Conservation (phyloP, 2,888 invertebrate genomes). For the Amblyjoppa proteus region DNA sequence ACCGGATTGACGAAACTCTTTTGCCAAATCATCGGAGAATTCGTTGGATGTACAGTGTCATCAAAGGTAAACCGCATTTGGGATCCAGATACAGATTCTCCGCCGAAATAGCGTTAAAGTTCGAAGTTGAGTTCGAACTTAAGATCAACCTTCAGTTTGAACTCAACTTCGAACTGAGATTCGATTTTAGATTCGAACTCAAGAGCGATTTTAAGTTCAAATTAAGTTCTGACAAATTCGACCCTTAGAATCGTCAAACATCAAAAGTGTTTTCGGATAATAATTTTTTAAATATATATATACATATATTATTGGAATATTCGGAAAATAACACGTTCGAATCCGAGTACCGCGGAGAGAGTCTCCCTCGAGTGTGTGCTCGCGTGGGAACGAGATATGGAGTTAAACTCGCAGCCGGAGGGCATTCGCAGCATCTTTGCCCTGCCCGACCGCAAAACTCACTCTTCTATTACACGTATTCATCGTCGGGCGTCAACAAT, state of each 20-base stretch:
- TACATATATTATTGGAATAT: background rate
- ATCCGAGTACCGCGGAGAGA: conserved; percentile 21
- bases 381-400: conserved; percentile 14
- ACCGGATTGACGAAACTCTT: too few relatives aligned
- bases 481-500: conserved; percentile 55
- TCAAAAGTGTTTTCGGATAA: conserved; percentile 38
- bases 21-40: too few relatives aligned
- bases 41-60: too few relatives aligned
- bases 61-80: too few relatives aligned
- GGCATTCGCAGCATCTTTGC: conserved; percentile 33
- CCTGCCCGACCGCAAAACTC: conserved; percentile 27
- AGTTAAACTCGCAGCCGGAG: conserved; percentile 54
- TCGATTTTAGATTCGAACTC: too few relatives aligned
- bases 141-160: too few relatives aligned
- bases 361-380: background rate
- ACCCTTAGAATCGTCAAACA: background rate
- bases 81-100: too few relatives aligned
- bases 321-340: conserved; percentile 11
- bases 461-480: conserved; percentile 37
- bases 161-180: too few relatives aligned
- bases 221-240: too few relatives aligned
- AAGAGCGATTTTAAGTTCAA: too few relatives aligned
- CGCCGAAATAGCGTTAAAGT: too few relatives aligned
- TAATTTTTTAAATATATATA: background rate
- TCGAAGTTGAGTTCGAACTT: too few relatives aligned